Evolutionary conservation across 1,140 invertebrate species (phyloP).

Genomic region (Dendrolimus punctatus): DNA sequence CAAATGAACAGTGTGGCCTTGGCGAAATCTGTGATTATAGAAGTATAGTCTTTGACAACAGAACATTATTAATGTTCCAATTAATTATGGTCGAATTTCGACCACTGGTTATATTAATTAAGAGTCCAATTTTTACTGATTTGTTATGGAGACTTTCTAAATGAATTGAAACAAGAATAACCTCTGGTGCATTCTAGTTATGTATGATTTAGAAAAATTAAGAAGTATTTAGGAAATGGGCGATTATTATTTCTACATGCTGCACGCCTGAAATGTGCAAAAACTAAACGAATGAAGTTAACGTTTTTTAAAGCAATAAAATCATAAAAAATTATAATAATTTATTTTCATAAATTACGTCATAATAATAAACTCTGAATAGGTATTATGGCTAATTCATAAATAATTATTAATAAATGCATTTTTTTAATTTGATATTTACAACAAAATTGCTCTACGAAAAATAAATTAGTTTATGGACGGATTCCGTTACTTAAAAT

Average conservation of each 20-base stretch:
- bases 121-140: no score
- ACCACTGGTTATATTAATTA: no score
- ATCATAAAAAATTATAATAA: slow-evolving; percentile 10
- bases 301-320: neutral
- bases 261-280: no score
- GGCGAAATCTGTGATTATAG: no score
- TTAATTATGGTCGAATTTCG: no score
- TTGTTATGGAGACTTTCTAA: no score
- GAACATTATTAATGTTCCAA: no score
- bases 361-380: slow-evolving; percentile 9
- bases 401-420: slow-evolving; percentile 39
- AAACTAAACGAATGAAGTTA: no score
- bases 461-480: slow-evolving; percentile 25
- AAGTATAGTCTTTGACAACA: no score
- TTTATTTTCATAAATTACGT: slow-evolving; percentile 15
- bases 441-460: slow-evolving; percentile 19
- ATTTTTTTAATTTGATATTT: slow-evolving; percentile 20
- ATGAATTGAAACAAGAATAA: no score
- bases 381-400: slow-evolving; percentile 26
- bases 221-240: neutral
- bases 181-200: no score
- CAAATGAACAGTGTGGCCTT: no score
- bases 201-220: neutral
- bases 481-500: slow-evolving; percentile 12
- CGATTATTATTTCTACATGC: neutral